Evolutionary conservation across 2,113 vertebrate species (phyloP).

Genomic region (Nothobranchius furzeri): DNA sequence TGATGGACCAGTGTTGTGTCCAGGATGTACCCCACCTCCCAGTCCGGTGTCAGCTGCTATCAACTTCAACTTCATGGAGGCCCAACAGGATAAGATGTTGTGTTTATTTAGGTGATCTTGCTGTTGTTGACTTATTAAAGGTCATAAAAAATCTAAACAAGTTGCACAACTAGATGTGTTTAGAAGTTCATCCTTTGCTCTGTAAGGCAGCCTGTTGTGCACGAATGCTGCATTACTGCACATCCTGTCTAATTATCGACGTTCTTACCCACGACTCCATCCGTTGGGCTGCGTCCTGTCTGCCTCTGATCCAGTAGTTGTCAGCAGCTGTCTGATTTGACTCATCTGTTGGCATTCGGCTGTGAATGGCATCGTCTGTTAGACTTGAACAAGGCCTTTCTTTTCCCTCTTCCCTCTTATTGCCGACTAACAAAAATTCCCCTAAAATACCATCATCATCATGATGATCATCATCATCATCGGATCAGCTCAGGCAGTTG

Average conservation of each 20-base stretch:
- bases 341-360: constrained; percentile 40
- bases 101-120: background rate
- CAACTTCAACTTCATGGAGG: background rate
- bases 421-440: constrained; percentile 55
- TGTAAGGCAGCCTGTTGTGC: background rate
- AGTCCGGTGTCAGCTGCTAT: background rate
- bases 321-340: constrained; percentile 44
- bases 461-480: constrained; percentile 27
- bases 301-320: constrained; percentile 20
- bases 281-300: constrained; percentile 21
- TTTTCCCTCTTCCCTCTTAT: constrained; percentile 34
- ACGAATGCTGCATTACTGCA: background rate
- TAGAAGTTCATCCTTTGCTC: too few relatives aligned
- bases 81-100: background rate
- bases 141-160: too few relatives aligned
- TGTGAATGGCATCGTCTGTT: constrained; percentile 47
- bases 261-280: constrained; percentile 7
- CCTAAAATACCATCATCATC: constrained; percentile 39
- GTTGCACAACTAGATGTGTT: too few relatives aligned
- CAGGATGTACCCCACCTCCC: background rate
- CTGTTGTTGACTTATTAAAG: too few relatives aligned
- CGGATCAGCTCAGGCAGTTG: constrained; percentile 43
- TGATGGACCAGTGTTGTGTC: background rate
- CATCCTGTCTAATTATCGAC: constrained; percentile 7
- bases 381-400: constrained; percentile 55